phyloP scores from a whole-genome alignment of 2,797 vertebrate genomes.

The Neosilurus hyrtlii region DNA sequence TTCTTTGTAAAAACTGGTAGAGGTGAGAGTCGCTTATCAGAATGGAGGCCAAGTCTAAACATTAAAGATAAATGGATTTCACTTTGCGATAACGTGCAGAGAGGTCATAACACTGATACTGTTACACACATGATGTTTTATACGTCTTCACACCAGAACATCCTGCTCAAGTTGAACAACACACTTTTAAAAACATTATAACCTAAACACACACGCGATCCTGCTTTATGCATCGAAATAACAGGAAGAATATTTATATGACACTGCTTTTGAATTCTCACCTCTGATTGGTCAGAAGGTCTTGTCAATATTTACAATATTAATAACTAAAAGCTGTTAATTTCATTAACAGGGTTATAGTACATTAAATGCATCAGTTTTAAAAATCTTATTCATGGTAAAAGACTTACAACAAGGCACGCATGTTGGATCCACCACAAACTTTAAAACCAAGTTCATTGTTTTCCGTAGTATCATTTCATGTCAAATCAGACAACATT shows the following conservation, averaged over 20 bases:
- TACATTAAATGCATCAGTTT: neutral
- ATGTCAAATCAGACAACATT: too few relatives aligned
- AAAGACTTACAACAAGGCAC: neutral
- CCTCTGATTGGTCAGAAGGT: neutral
- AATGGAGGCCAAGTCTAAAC: neutral
- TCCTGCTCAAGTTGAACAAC: neutral
- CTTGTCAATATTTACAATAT: neutral
- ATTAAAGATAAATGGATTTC: neutral
- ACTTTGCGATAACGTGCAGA: neutral
- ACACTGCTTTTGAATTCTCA: neutral
- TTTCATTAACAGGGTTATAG: neutral
- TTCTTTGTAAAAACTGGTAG: too few relatives aligned
- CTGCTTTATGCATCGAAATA: neutral
- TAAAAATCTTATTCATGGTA: neutral
- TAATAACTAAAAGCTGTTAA: neutral
- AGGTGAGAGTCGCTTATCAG: neutral
- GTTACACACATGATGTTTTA: too few relatives aligned
- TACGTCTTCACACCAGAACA: neutral
- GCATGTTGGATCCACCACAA: neutral
- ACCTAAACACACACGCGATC: neutral
- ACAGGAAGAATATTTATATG: neutral
- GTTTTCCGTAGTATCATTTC: neutral
- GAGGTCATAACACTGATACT: neutral
- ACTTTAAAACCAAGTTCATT: neutral
- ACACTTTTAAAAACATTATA: neutral